Evolutionary conservation across 2,888 invertebrate genomes (phyloP), one percentile per base, ranked within the genome.

Genomic region (Chloromyia formosa): DNA sequence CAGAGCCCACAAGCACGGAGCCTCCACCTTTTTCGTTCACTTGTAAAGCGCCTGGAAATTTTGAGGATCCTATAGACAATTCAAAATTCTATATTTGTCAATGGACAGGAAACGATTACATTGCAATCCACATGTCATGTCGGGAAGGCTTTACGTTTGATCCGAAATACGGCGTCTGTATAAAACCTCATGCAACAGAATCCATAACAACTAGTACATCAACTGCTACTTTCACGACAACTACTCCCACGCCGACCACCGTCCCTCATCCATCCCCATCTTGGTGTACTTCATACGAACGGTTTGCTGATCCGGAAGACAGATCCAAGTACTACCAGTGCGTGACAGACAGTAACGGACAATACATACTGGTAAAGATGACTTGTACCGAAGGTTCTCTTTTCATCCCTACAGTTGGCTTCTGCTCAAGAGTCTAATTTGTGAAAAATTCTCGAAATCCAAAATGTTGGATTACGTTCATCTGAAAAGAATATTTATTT

Each of bases 291-390:
- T 14, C 66, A 7, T 66, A 66, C 23, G 49, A 66, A 22, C 16
- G 66, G 16, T 66, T 66, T 1, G 45, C 66, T 20, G n/a, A 66
- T 22, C 49, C 45, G 1, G 20, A 7, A 22, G 66, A 66, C 23
- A 45, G 45, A 22, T 45, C 66, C 22, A 66, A 66, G n/a, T 66
- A 66, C 49, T 66, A 49, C 22, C 66, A 66, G 45, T 66, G 66
- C 20, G 66, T 66, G 1, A 22, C 66, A 1, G 66, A 66, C 16
- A 22, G 66, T 1, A 22, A 66, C n/a, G 66, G 66, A 4, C n/a
- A 35, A n/a, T 66, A 9, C 5, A 12, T 18, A 7, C 18, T 62
- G n/a, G 42, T 40, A 7, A 12, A 40, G 40, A 62, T 42, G 66
- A 20, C 20, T 3, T 66, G 66, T 42, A 20, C 14, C 12, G 45